Base-by-base conservation (phyloP, 2,888 invertebrate genomes). In the Sesia apiformis region DNA sequence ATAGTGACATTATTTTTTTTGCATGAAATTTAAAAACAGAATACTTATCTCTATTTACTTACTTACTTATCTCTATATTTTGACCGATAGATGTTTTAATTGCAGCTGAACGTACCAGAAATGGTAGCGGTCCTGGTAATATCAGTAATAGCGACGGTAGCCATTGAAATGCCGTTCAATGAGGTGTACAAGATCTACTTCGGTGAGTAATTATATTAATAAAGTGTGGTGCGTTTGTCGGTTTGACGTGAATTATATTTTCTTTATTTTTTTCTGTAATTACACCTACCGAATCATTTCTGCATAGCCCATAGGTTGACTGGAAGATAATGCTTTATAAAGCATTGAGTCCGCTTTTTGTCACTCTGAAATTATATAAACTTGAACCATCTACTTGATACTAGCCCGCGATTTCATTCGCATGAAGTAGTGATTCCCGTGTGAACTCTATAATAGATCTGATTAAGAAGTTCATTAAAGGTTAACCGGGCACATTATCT, bases 131-230 rank as follows among this genome's bases (percentile, higher is more conserved):
- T 92, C 40, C 7, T 91, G 41, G 57, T 81, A 42, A 70, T 89
- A 60, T 91, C 92, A 8, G 72, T 87, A 57, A 49, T 86, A 7
- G 69, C 91, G 43, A 91, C 91, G 0, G 79, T 92, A 42, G 69
- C 88, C 49, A 84, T 92, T 55, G 92, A 92, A 72, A 90, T 92
- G 85, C 92, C 92, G 0, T 92, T 91, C 71, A 91, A 91, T 68
- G 84, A 91, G 72, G 76, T 91, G 5, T 84, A 90, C 66, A 90
- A 85, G 74, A 84, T 90, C 81, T 84, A 87, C 72, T 87, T 88
- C 58, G 86, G 90, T 89, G 71, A 81, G 81, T 59, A 42, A 42
- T 42, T 23, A 23, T 23, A 23, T 23, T 23, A 23, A 23, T 23
- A 23, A 23, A n/a, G n/a, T 42, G 42, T 7, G 42, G 7, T 3